These are phyloP conservation scores for Sylvia atricapilla DNA, from an alignment of 2,113 vertebrate species.

Conservation along the genomic window DNA sequence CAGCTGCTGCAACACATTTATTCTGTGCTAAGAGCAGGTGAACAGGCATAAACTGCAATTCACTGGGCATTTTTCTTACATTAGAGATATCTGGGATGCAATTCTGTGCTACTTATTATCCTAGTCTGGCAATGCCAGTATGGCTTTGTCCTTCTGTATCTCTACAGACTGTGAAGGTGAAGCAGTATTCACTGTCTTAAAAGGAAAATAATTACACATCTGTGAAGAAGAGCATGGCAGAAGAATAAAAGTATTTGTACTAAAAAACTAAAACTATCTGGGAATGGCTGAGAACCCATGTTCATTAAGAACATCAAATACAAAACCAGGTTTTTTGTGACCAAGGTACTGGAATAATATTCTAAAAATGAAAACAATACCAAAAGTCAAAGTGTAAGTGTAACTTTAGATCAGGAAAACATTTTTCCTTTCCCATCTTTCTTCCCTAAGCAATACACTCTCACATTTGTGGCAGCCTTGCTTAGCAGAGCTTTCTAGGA, in stretches of 20 bases:
- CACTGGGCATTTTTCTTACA: neutral
- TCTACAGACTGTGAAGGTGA: neutral
- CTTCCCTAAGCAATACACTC: neutral
- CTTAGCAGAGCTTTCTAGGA: slow-evolving; percentile 13
- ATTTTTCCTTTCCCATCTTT: neutral
- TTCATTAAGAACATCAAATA: neutral
- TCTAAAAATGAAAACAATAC: neutral
- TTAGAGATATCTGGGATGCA: neutral
- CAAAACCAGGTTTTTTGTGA: neutral
- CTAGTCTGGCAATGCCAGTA: neutral
- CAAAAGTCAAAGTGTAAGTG: neutral
- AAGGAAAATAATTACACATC: neutral
- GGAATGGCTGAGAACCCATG: neutral
- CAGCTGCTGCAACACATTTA: neutral
- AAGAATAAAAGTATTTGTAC: neutral
- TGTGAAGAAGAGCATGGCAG: neutral
- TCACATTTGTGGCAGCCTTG: neutral
- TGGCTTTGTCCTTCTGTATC: neutral
- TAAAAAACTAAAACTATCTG: neutral
- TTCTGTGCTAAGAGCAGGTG: neutral
- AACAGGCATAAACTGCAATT: neutral
- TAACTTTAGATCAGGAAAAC: neutral
- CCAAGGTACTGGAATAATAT: neutral
- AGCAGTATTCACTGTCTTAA: neutral
- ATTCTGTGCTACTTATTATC: neutral